Base-by-base conservation (phyloP, 2,113 vertebrate genomes). In the Clarias magur region DNA sequence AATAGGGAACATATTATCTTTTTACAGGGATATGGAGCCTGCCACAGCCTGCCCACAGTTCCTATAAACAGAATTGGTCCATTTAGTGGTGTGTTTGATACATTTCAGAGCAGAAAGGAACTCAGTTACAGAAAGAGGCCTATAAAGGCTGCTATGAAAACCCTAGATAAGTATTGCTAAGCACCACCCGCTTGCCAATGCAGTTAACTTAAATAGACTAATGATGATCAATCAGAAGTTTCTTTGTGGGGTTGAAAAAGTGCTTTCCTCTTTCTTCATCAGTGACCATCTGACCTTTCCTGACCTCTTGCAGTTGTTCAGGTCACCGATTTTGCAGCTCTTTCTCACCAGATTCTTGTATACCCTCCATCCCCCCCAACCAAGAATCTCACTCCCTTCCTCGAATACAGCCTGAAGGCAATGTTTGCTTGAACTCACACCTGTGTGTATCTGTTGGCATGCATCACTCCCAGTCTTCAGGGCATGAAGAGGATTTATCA, bases 21-120 rank as follows among this genome's bases (percentile, higher is more conserved):
- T 95, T 94, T 95, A 95, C 94, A 94, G 94, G 93, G 93, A 93
- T 92, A 91, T 92, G 90, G 92, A 94, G 89, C 93, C 93, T 92
- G 94, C 94, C 94, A 91, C 94, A 95, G 93, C 89, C 91, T 92
- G 93, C 93, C 92, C 93, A 92, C 94, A 93, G 91, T 88, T 91
- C 90, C 95, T 94, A 93, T 94, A 95, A 95, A 94, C 93, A 94
- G 94, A 94, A 95, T 92, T 90, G 92, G 91, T 93, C 94, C 91
- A 88, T 93, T 94, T 94, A 92, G 92, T 91, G 91, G 92, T 85
- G 90, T 91, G 85, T 92, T 94, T 92, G 91, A 91, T 91, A 90
- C 89, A 75, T 85, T 91, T 91, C 89, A 91, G 91, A 92, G 88
- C 57, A 87, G 88, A 88, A 92, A 91, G 84, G 88, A 87, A 90